Evolutionary conservation across 2,888 invertebrate species (phyloP), one percentile per base, ranked within the genome.

Genomic region (Lysandra coridon): DNA sequence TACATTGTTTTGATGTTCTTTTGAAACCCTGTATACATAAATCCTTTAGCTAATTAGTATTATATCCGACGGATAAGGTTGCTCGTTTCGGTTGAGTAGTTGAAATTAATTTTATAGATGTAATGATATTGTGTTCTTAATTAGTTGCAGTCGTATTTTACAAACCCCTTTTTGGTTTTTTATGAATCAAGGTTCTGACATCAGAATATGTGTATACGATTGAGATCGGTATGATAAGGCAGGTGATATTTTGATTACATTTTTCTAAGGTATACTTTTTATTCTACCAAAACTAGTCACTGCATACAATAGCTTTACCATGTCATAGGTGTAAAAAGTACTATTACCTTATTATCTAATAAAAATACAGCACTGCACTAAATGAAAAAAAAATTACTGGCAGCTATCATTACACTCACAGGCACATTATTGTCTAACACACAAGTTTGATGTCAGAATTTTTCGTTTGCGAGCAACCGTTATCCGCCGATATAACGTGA

Each of bases 11-110:
- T 82, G 84, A 80, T 37, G 80, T 80, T 84, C 84, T 85, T 69
- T 80, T 40, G 87, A 92, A 88, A 88, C 94, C 94, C 94, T 94
- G 94, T 91, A 92, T 86, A 83, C 87, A 90, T 93, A 92, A 90
- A 88, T 85, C 93, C 94, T 91, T 91, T 94, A 94, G 94, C 92
- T 87, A 90, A 87, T 90, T 94, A 94, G 93, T 88, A 85, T 85
- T 85, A 86, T 81, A 80, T 87, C 87, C 88, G 88, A 87, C 88
- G 87, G 90, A 88, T 87, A 87, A 89, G 33, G 33, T 30, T 76
- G 49, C 74, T 49, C 12, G 4, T 10, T 75, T 49, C 14, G 7
- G 6, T 76, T 76, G 1, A 23, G 17, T 69, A 69, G 69, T 2
- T 69, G 5, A 74, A 57, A 17, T 57, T 53, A 2, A 76, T 57